Percentiles rank a stretch among this genome's conserved stretches.
phyloP scores from a whole-genome alignment of 1,140 invertebrate genomes.

The Oscheius sp. region DNA sequence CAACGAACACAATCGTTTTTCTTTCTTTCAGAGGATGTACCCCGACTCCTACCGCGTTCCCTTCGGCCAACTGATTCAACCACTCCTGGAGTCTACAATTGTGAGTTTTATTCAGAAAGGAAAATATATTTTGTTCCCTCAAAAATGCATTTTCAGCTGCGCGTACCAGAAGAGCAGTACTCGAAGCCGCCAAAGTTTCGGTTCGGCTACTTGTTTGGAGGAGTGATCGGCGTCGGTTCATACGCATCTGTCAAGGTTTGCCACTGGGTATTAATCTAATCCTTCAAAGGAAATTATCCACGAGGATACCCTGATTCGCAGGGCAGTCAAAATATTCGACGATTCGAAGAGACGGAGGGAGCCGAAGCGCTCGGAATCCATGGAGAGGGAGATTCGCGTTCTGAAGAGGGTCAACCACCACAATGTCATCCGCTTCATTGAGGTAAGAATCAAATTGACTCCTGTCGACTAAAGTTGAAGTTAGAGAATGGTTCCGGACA shows the following conservation, averaged over 20 bases:
- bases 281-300: conserved; percentile 80
- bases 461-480: neutral
- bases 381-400: conserved; percentile 88
- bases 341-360: conserved; percentile 86
- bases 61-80: too few species aligned
- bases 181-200: conserved; percentile 53
- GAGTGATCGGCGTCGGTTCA: conserved; percentile 89
- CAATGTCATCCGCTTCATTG: conserved; percentile 88
- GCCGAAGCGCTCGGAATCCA: conserved; percentile 94
- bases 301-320: conserved; percentile 80
- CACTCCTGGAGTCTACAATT: too few species aligned
- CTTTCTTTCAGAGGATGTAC: too few species aligned
- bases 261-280: neutral
- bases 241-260: conserved; percentile 78
- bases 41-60: too few species aligned
- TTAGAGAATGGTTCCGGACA: neutral
- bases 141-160: too few species aligned
- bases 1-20: too few species aligned
- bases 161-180: neutral
- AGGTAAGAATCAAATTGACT: conserved; percentile 67
- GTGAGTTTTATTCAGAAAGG: too few species aligned
- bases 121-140: too few species aligned
- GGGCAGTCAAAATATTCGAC: conserved; percentile 64
- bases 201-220: conserved; percentile 85
- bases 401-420: conserved; percentile 81